Conservation (phyloP, 1,140 invertebrate species). For the Drosophila carrolli region DNA sequence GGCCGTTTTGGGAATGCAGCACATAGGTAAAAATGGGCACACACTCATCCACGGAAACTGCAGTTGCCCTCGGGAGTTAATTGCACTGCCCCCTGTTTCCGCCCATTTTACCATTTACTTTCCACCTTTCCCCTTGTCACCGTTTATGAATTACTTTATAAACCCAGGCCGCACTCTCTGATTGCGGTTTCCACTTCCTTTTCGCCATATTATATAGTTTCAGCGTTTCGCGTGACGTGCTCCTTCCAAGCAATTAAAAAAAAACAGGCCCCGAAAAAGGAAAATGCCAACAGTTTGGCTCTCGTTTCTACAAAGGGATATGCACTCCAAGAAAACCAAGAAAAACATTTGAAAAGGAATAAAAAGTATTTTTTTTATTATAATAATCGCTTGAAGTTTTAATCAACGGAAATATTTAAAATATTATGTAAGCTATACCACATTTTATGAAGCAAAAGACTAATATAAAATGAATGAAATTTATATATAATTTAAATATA, state of each 20-base stretch:
- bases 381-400: too few species aligned
- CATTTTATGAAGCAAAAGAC: too few species aligned
- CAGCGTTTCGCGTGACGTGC: slow-evolving; percentile 86
- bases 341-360: background rate
- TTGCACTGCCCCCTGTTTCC: slow-evolving; percentile 20
- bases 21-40: slow-evolving; percentile 13
- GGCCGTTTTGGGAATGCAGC: background rate
- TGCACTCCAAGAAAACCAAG: slow-evolving; percentile 2
- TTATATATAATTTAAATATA: too few species aligned
- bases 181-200: slow-evolving; percentile 39
- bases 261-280: slow-evolving; percentile 85
- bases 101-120: slow-evolving; percentile 1
- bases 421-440: too few species aligned
- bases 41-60: slow-evolving; percentile 15
- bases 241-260: slow-evolving; percentile 86
- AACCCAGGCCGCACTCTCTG: slow-evolving; percentile 20
- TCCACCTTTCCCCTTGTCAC: background rate
- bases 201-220: slow-evolving; percentile 37
- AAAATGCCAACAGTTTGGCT: slow-evolving; percentile 85
- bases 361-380: background rate
- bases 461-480: too few species aligned
- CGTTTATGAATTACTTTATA: slow-evolving; percentile 36
- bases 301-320: background rate
- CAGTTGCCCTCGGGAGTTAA: slow-evolving; percentile 50
- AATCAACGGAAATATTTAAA: too few species aligned